phyloP scores from a whole-genome alignment of 2,113 vertebrate species.

The Mirounga angustirostris region DNA sequence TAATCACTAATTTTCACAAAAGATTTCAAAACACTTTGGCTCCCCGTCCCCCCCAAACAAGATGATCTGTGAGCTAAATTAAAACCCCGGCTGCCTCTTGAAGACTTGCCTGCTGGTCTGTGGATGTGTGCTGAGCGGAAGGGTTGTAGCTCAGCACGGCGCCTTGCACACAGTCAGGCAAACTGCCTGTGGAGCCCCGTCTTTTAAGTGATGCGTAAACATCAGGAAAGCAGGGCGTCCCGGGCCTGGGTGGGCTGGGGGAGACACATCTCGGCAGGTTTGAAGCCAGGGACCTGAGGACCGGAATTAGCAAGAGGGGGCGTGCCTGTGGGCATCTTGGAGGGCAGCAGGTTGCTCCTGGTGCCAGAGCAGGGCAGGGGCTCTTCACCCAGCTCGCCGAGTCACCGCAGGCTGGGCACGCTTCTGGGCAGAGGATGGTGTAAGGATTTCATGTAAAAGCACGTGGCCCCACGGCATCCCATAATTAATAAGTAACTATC shows the following conservation, averaged over 20 bases:
- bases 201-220: not conserved
- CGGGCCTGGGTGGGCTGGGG: rapidly evolving
- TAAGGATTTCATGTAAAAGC: not conserved
- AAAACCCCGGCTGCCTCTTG: not conserved
- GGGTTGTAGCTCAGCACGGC: rapidly evolving
- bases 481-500: too few relatives aligned
- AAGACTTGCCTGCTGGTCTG: too few relatives aligned
- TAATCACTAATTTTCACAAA: not conserved
- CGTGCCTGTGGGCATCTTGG: rapidly evolving
- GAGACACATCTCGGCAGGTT: rapidly evolving
- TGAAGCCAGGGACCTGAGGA: too few relatives aligned
- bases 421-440: not conserved
- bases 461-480: rapidly evolving
- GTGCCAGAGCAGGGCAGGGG: not conserved
- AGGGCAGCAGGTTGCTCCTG: not conserved
- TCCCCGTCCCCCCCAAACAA: not conserved
- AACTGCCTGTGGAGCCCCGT: rapidly evolving
- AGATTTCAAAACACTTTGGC: not conserved
- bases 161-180: not conserved
- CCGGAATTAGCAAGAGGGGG: rapidly evolving
- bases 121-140: rapidly evolving
- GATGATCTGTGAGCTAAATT: not conserved
- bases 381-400: too few relatives aligned
- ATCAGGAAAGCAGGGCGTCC: too few relatives aligned
- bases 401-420: rapidly evolving